Conservation (phyloP, 2,113 vertebrate genomes). For the Otolemur garnettii region DNA sequence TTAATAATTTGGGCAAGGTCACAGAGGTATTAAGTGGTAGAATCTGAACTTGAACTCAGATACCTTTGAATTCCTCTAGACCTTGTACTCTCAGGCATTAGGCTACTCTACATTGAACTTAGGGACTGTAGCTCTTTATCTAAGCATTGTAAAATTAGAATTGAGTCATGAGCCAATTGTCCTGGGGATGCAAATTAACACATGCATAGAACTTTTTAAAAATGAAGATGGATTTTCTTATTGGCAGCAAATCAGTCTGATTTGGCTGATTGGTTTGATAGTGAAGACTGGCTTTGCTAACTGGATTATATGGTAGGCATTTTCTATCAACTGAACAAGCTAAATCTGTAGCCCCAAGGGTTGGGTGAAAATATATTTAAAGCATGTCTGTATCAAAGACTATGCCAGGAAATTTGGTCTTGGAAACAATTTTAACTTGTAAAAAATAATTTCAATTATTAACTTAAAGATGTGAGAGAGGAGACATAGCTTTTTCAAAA, state of each 20-base stretch:
- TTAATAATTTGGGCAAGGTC: neutral
- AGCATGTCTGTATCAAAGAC: constrained; percentile 8
- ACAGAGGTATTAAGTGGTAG: neutral
- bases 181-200: constrained; percentile 29
- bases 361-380: constrained; percentile 51
- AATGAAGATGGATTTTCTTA: constrained; percentile 40
- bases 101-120: neutral
- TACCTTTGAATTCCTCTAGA: neutral
- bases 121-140: neutral
- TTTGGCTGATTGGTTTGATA: neutral
- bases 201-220: constrained; percentile 26
- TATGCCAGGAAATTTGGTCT: constrained; percentile 9
- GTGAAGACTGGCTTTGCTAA: constrained; percentile 16
- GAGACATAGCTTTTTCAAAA: neutral
- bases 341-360: constrained; percentile 6
- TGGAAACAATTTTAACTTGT: constrained; percentile 20
- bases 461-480: constrained; percentile 17
- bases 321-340: neutral
- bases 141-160: constrained; percentile 12
- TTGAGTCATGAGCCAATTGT: neutral
- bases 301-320: neutral
- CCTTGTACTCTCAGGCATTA: neutral
- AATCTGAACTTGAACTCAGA: neutral
- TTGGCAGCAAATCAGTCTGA: constrained; percentile 11
- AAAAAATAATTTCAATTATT: constrained; percentile 42